These are phyloP conservation scores for Amyelois transitella DNA, from an alignment of 1,140 invertebrate genomes.

Conservation along the genomic window DNA sequence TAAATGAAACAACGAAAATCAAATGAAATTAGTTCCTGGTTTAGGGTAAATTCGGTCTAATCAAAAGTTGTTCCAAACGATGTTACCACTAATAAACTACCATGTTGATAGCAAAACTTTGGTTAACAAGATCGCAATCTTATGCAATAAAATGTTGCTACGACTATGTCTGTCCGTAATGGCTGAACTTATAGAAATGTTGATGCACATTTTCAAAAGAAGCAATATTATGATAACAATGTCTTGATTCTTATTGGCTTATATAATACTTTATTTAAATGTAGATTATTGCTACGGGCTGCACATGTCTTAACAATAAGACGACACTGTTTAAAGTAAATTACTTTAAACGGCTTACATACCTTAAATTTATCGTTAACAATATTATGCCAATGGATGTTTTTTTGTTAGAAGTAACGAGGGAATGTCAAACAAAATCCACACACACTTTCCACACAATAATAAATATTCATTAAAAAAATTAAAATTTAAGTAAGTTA, in stretches of 20 bases:
- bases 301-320: too few relatives aligned
- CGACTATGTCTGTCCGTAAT: background rate
- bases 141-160: background rate
- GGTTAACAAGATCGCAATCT: background rate
- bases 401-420: too few relatives aligned
- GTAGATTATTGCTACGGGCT: too few relatives aligned
- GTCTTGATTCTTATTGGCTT: background rate
- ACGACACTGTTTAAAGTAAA: constrained; percentile 9
- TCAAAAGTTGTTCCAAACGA: background rate
- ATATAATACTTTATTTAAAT: background rate
- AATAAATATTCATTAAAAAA: too few relatives aligned
- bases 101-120: background rate
- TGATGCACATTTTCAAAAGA: background rate
- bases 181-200: background rate
- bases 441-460: too few relatives aligned
- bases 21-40: background rate
- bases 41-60: background rate
- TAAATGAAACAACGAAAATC: background rate
- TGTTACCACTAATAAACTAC: background rate
- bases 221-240: background rate
- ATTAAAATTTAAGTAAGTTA: too few relatives aligned
- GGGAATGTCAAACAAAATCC: too few relatives aligned
- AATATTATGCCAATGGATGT: too few relatives aligned
- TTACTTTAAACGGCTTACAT: constrained; percentile 7
- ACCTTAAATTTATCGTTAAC: constrained; percentile 41